Evolutionary conservation across 2,113 vertebrate genomes (phyloP), one percentile per base, ranked within the genome.

Genomic region (Lucifuga dentata): DNA sequence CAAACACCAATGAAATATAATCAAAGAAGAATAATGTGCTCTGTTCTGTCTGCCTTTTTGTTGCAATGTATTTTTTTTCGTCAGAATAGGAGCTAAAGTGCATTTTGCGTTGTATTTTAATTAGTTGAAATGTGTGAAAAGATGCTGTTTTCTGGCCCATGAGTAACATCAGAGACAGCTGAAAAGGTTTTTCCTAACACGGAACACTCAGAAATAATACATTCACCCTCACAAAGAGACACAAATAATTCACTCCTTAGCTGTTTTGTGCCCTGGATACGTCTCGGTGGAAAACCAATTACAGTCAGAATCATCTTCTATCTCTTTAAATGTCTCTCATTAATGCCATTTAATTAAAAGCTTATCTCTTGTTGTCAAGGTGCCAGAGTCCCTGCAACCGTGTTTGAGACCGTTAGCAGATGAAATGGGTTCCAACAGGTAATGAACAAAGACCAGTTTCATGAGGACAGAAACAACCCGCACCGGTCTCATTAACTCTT

Each of bases 341-440:
- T 81, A 88, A 76, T 43, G 48, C 10, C 29, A 55, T 67, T 78
- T 83, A 88, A 91, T 86, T 81, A 78, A 79, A 85, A 66, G 68
- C 61, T 58, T 43, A 87, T 85, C 81, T 64, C 32, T 62, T 38
- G 58, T 59, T 73, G 66, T 67, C 29, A 13, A 73, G 49, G 23
- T 68, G 76, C 58, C 68, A 78, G 23, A 36, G 43, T 15, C 24
- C 17, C 52, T 65, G 74, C 65, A 69, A 43, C 58, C 8, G 8
- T 43, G 52, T 50, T 56, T 17, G 63, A 71, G 49, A 13, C 45
- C 3, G 13, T 44, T 60, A 63, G 51, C 56, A 17, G 21, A 5
- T 44, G 45, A 16, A 74, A 66, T 4, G 23, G 39, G 57, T 26
- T 43, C 38, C 8, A 0, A n/a, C 38, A 45, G 46, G 23, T 68